Conservation (phyloP, 2,113 vertebrate genomes). For the Lanius ludovicianus region DNA sequence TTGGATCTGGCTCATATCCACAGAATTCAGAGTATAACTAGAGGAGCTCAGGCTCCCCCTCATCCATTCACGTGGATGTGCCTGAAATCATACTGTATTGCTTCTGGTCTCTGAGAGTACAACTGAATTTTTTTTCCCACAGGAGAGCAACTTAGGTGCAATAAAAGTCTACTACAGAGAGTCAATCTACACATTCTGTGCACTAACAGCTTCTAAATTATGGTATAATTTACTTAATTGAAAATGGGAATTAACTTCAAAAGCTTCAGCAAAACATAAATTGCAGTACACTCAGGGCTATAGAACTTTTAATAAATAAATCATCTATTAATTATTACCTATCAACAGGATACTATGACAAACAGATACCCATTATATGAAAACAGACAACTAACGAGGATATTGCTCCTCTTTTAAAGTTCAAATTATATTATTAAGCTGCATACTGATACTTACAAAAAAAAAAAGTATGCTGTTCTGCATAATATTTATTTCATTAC, state of each 20-base stretch:
- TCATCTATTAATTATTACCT: constrained; percentile 15
- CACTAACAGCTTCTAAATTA: background rate
- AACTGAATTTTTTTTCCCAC: background rate
- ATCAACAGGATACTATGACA: background rate
- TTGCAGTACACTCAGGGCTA: background rate
- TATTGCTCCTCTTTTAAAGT: background rate
- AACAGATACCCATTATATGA: background rate
- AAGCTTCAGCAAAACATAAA: background rate
- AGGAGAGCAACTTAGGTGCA: background rate
- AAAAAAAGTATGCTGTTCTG: background rate
- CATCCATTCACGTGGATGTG: background rate
- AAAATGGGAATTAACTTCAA: background rate
- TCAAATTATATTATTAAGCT: background rate
- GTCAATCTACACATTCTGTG: background rate
- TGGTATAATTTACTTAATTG: background rate
- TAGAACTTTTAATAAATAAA: constrained; percentile 12
- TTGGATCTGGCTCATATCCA: background rate
- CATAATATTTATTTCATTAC: background rate
- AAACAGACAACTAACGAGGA: background rate
- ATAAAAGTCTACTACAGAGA: background rate
- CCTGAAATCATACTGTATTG: background rate
- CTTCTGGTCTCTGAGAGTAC: background rate
- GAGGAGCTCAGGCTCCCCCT: background rate
- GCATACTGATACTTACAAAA: background rate
- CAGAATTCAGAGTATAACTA: background rate